phyloP scores from a whole-genome alignment of 2,888 invertebrate species.

The Lamellibrachia columna region DNA sequence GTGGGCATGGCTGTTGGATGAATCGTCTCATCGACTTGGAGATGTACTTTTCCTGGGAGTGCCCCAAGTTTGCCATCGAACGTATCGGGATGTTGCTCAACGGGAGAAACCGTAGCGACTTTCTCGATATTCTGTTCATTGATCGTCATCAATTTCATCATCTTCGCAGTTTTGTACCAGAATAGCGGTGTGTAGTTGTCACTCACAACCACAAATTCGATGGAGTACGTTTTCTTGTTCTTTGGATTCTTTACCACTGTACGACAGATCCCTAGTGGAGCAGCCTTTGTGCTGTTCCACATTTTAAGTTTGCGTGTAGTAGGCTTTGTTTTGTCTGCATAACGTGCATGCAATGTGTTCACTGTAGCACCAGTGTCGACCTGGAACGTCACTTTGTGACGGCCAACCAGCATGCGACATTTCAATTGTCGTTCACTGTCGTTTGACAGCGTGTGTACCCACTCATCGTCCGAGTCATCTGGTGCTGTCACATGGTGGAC shows the following conservation, averaged over 20 bases:
- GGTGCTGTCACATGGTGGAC: neutral
- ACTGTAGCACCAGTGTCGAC: slow-evolving; percentile 35
- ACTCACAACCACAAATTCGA: no score
- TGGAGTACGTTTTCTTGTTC: no score
- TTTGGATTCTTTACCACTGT: slow-evolving; percentile 20
- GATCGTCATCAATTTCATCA: neutral
- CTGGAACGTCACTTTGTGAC: slow-evolving; percentile 24
- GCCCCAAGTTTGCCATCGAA: neutral
- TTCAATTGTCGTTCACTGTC: neutral
- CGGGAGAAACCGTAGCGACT: neutral
- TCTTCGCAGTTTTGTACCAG: neutral
- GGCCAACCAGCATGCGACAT: neutral
- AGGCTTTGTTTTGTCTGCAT: neutral
- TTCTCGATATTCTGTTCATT: neutral
- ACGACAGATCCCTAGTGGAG: neutral
- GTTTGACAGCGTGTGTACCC: neutral
- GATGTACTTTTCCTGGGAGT: neutral
- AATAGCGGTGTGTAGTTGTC: neutral
- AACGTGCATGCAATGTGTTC: neutral
- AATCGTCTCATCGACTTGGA: neutral
- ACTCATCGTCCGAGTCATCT: neutral
- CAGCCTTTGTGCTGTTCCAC: neutral
- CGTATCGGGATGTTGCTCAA: neutral
- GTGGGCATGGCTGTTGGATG: neutral
- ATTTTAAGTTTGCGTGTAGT: neutral